Evolutionary conservation across 2,888 invertebrate genomes (phyloP), one percentile per base, ranked within the genome.

Genomic region (Imbricaverruca yamaguchii): DNA sequence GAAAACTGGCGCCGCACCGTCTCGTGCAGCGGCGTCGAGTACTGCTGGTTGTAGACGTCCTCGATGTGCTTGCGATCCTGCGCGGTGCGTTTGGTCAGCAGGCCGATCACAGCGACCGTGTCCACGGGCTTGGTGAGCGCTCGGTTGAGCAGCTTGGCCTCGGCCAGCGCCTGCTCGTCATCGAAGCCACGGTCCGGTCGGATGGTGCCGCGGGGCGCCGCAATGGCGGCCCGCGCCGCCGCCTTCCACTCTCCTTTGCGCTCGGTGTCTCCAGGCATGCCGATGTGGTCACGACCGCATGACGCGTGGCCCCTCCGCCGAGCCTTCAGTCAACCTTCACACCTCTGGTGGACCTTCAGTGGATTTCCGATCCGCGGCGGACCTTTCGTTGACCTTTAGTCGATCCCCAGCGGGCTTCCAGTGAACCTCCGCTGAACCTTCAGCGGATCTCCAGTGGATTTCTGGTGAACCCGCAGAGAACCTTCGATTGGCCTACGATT

Each of bases 41-140:
- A 23, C 53, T 74, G 74, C 55, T 1, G 23, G 74, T 74, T 74
- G 55, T 74, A 74, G 12, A 74, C 74, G 74, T 74, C 74, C 55
- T 74, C 74, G 9, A 74, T 7, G 55, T 55, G 21, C 55, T 74
- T 74, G 13, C 74, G 53, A 21, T 74, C 74, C 53, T 74, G 9
- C 10, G 55, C 21, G 21, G 74, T 53, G 74, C 21, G 21, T 21
- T 74, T 53, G 21, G 74, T 74, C 15, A 74, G 74, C 7, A 55
- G 10, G 74, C 21, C 21, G 74, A 74, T 74, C 23, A 74, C 55
- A 6, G 74, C 55, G 18, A 4, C 21, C 39, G 55, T 74, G 74
- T 74, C 39, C 12, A 21, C 10, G 21, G 74, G 74, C 21, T 11
- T 55, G 23, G 23, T 23, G 23, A 74, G 55, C 21, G 74, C 74